Evolutionary conservation across 2,113 vertebrate species (phyloP), one percentile per base, ranked within the genome.

Genomic region (Prochilodus magdalenae): DNA sequence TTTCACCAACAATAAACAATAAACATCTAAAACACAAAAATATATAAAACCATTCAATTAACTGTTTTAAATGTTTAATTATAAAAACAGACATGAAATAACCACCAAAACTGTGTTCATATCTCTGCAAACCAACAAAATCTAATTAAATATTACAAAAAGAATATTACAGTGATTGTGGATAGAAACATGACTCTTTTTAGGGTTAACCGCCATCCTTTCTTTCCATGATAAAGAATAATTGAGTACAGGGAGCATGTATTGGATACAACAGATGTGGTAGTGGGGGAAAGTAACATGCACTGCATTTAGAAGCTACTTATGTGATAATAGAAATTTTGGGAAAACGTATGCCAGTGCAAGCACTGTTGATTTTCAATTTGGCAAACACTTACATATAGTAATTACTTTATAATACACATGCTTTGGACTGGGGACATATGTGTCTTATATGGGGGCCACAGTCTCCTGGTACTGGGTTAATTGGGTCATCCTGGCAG

Each of bases 381-480:
- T 57, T 70, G 63, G 36, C 51, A 40, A 71, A 36, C 29, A 44
- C 4, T 44, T 44, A 44, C 30, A 33, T 7, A 24, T 14, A 29
- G 18, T n/a, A 44, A 60, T 73, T 47, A 59, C 59, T 20, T 76
- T 83, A 51, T 63, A 33, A 77, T 71, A 26, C 22, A 14, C 16
- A 15, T 4, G 12, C 13, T 80, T 63, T 49, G n/a, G 0, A 36
- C 30, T 59, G 49, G 63, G 47, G 33, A 15, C 24, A 22, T n/a
- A 57, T 5, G 4, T 22, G 67, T 62, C 24, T 74, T 85, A 82
- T 79, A 83, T 82, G 13, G 84, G 65, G 14, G 76, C 55, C n/a
- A 82, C 65, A 27, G 80, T 71, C 51, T 85, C 84, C 53, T 75
- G 75, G 47, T 85, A 85, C 53, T 85, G 80, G 63, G 36, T 29